Evolutionary conservation across 1,140 invertebrate genomes (phyloP), one percentile per base, ranked within the genome.

Genomic region (Colletes gigas): DNA sequence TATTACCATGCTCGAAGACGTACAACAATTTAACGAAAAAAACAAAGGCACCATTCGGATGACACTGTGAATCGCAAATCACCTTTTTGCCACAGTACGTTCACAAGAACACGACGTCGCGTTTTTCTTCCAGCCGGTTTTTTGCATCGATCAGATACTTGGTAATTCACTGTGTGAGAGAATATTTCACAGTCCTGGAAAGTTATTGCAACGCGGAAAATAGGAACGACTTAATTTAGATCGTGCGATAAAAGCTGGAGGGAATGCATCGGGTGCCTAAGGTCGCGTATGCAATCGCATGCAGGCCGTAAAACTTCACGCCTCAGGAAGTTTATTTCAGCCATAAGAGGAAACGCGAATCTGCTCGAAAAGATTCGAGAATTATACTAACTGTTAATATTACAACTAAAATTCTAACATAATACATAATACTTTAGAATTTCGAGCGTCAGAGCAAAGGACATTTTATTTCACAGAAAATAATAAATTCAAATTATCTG

Each of bases 101-200:
- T 69, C 17, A 57, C 15, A 30, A 30, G 5, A 21, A 59, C 5
- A 14, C 14, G 39, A 1, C 19, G 12, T 7, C 9, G 12, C 19
- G n/a, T 50, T 39, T 15, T 21, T 7, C 50, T 41, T 19, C 0
- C 15, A 21, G 65, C 44, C 3, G 15, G 17, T 30, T 52, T 60
- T 10, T 77, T 15, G 50, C 10, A 5, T 54, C 4, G 8, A n/a
- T 14, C 30, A 14, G 7, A 5, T 3, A 6, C 21, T 14, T 39
- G 17, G 65, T 44, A 0, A n/a, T 9, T 10, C 65, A 19, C 4
- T 19, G 44, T 19, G 44, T n/a, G n/a, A 7, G n/a, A 50, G n/a
- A 67, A 10, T 67, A 67, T n/a, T 57, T 66, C 74, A 47, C 17
- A 9, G 41, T 50, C 62, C 15, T 59, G 74, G 65, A 60, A 68